These are phyloP conservation scores for Cryptoleucopteryx plumbea DNA, from an alignment of 2,113 vertebrate genomes.

Conservation along the genomic window DNA sequence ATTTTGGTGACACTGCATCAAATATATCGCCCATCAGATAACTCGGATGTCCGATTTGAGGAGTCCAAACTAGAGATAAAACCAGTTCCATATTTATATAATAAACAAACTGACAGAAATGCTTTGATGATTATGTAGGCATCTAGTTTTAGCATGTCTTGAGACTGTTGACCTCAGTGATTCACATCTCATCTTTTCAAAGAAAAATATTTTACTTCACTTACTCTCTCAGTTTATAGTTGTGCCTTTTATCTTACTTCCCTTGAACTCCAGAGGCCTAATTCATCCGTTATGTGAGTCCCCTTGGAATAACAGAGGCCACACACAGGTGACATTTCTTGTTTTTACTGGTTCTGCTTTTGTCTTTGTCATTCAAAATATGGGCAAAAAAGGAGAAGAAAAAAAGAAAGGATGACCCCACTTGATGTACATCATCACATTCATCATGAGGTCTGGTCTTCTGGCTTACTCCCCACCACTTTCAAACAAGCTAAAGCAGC, in stretches of 20 bases:
- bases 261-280: background rate
- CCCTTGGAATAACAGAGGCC: background rate
- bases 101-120: background rate
- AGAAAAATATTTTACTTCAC: background rate
- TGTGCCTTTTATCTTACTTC: background rate
- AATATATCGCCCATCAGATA: background rate
- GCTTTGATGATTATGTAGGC: background rate
- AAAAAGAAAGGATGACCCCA: background rate
- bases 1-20: background rate
- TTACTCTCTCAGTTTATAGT: background rate
- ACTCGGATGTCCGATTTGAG: background rate
- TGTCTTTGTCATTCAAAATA: background rate
- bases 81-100: background rate
- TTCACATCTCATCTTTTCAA: background rate
- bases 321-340: background rate
- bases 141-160: background rate
- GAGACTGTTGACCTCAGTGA: background rate
- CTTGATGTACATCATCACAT: background rate
- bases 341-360: background rate
- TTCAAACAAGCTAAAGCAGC: background rate
- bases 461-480: background rate
- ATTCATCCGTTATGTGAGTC: background rate
- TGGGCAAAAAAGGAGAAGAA: rapidly evolving
- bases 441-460: background rate
- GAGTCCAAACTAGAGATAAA: background rate